phyloP scores from a whole-genome alignment of 1,140 invertebrate genomes.

The Archegozetes longisetosus region DNA sequence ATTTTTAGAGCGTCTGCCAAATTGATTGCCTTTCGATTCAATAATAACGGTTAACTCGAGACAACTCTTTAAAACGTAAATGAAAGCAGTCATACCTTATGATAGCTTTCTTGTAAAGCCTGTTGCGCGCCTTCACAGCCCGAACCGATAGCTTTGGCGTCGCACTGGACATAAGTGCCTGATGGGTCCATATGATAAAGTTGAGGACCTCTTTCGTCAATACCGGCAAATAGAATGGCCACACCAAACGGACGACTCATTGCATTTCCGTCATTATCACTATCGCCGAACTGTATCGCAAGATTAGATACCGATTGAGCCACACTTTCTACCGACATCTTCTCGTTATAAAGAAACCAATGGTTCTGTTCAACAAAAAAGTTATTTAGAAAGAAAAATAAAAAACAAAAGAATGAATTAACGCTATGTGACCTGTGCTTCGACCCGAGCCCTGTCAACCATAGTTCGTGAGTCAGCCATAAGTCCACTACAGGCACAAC shows the following conservation, averaged over 20 bases:
- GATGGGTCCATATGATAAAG: slow-evolving; percentile 94
- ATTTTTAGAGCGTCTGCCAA: slow-evolving; percentile 85
- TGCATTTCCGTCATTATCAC: slow-evolving; percentile 79
- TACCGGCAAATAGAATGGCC: slow-evolving; percentile 48
- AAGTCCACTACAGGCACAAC: slow-evolving; percentile 89
- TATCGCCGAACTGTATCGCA: slow-evolving; percentile 96
- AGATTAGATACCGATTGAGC: slow-evolving; percentile 95
- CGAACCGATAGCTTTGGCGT: slow-evolving; percentile 97
- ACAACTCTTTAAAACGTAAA: background rate
- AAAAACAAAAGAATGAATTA: slow-evolving; percentile 1
- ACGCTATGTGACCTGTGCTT: slow-evolving; percentile 43
- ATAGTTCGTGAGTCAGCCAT: slow-evolving; percentile 95
- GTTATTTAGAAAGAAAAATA: background rate
- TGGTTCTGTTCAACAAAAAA: slow-evolving; percentile 51
- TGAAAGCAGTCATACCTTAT: slow-evolving; percentile 41
- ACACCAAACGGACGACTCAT: slow-evolving; percentile 99
- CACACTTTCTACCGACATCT: slow-evolving; percentile 90
- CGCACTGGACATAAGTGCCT: slow-evolving; percentile 87
- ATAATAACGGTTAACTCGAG: slow-evolving; percentile 13
- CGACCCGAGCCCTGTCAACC: slow-evolving; percentile 82
- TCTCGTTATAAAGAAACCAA: slow-evolving; percentile 94
- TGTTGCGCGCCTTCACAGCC: slow-evolving; percentile 98
- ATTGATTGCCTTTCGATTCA: slow-evolving; percentile 70
- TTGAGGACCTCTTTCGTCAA: slow-evolving; percentile 39
- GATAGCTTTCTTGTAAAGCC: slow-evolving; percentile 70